phyloP scores from a whole-genome alignment of 2,797 vertebrate genomes.

The Helicolenus hilgendorfi region DNA sequence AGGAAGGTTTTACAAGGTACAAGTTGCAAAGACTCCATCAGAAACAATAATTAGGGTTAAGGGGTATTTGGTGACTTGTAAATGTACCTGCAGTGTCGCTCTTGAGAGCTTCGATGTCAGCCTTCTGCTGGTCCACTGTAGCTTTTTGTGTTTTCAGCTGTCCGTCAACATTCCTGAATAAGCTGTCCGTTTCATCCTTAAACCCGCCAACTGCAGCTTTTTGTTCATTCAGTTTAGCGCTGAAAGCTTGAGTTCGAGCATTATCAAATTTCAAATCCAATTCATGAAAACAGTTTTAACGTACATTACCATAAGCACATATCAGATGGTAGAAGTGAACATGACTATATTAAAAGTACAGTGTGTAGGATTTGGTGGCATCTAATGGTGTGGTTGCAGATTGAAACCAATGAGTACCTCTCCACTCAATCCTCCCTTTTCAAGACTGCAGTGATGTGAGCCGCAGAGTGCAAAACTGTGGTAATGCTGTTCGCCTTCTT shows the following conservation, averaged over 20 bases:
- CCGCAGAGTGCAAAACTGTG: too few relatives aligned
- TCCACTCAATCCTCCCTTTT: too few relatives aligned
- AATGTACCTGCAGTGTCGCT: neutral
- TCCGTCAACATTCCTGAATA: neutral
- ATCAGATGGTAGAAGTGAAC: too few relatives aligned
- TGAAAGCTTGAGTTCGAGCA: neutral
- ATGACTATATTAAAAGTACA: too few relatives aligned
- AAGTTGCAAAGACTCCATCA: neutral
- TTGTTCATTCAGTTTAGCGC: neutral
- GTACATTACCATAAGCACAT: too few relatives aligned
- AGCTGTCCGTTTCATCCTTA: neutral
- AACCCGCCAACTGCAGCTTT: neutral
- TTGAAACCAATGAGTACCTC: too few relatives aligned
- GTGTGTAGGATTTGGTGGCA: too few relatives aligned
- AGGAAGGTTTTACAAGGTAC: neutral
- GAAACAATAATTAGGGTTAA: neutral
- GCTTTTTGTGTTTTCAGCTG: neutral
- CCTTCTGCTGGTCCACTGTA: neutral
- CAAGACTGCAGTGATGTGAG: too few relatives aligned
- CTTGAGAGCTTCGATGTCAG: neutral
- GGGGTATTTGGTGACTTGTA: neutral
- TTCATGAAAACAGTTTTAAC: neutral
- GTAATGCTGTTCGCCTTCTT: too few relatives aligned
- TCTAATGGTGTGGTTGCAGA: too few relatives aligned
- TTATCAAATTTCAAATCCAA: neutral